Evolutionary conservation across 2,888 invertebrate genomes (phyloP).

Genomic region (Temnothorax ravouxi): DNA sequence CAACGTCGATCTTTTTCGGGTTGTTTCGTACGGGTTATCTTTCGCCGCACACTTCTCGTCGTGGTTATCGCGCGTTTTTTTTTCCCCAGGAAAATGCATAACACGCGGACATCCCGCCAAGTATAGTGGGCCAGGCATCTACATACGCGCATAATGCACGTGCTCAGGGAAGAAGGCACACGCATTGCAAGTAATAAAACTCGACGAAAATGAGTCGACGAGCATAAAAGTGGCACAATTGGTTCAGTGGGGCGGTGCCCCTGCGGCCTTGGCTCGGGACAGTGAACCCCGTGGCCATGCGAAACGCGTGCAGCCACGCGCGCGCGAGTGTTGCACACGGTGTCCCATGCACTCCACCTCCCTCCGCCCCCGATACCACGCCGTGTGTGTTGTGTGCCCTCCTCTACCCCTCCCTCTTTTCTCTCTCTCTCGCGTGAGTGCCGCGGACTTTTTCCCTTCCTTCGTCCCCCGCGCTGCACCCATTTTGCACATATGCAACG

Average conservation of each 20-base stretch:
- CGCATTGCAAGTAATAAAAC: slow-evolving; percentile 76
- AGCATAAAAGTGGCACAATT: slow-evolving; percentile 83
- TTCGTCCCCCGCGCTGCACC: slow-evolving; percentile 65
- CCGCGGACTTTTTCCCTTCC: slow-evolving; percentile 35
- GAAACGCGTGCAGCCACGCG: slow-evolving; percentile 63
- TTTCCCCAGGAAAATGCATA: slow-evolving; percentile 2
- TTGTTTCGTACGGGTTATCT: not conserved
- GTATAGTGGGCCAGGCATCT: slow-evolving; percentile 1
- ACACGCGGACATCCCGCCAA: not conserved
- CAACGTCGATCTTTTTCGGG: not conserved
- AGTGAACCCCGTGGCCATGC: slow-evolving; percentile 81
- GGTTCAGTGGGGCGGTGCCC: slow-evolving; percentile 86
- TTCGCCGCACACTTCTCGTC: not conserved
- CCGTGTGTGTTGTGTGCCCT: not conserved
- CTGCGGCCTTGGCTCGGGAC: slow-evolving; percentile 85
- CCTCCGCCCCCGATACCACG: slow-evolving; percentile 44
- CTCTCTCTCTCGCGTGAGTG: not conserved
- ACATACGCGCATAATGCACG: slow-evolving; percentile 37
- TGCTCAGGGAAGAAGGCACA: slow-evolving; percentile 58
- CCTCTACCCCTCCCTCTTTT: slow-evolving; percentile 31
- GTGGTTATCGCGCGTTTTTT: not conserved
- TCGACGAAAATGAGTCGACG: slow-evolving; percentile 72
- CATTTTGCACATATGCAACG: slow-evolving; percentile 74
- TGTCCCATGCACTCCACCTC: slow-evolving; percentile 62
- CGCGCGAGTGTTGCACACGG: slow-evolving; percentile 64